These are phyloP conservation scores for Nasonia oneida DNA, from an alignment of 2,888 invertebrate genomes.

Conservation along the genomic window DNA sequence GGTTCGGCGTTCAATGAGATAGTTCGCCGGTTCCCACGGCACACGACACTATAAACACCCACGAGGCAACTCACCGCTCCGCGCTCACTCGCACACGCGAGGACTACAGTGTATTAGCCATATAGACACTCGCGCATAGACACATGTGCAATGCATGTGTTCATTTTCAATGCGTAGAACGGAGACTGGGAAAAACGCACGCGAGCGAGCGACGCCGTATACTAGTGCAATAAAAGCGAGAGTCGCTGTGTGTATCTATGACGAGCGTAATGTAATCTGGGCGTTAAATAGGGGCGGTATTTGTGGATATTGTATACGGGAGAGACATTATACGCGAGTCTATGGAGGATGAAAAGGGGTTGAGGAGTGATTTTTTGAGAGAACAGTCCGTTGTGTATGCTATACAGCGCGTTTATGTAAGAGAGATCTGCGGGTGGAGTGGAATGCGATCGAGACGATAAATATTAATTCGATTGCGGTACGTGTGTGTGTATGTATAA, in stretches of 20 bases:
- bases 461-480: slow-evolving; percentile 36
- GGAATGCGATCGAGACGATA: slow-evolving; percentile 21
- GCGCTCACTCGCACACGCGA: background rate
- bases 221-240: background rate
- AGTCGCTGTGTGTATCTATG: slow-evolving; percentile 9
- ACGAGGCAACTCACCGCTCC: slow-evolving; percentile 41
- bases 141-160: background rate
- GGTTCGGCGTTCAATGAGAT: slow-evolving; percentile 61
- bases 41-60: slow-evolving; percentile 63
- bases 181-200: slow-evolving; percentile 56
- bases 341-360: background rate
- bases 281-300: slow-evolving; percentile 43
- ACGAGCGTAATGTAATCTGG: slow-evolving; percentile 48
- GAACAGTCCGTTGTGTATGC: no score
- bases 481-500: background rate
- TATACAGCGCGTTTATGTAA: background rate
- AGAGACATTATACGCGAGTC: background rate
- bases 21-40: slow-evolving; percentile 62
- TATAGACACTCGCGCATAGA: background rate
- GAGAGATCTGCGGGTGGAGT: background rate
- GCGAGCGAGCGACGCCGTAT: background rate
- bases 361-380: background rate
- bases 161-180: slow-evolving; percentile 54
- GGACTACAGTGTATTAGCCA: background rate
- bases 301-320: background rate